Evolutionary conservation across 2,888 invertebrate genomes (phyloP).

Genomic region (Sarcophaga carnaria): DNA sequence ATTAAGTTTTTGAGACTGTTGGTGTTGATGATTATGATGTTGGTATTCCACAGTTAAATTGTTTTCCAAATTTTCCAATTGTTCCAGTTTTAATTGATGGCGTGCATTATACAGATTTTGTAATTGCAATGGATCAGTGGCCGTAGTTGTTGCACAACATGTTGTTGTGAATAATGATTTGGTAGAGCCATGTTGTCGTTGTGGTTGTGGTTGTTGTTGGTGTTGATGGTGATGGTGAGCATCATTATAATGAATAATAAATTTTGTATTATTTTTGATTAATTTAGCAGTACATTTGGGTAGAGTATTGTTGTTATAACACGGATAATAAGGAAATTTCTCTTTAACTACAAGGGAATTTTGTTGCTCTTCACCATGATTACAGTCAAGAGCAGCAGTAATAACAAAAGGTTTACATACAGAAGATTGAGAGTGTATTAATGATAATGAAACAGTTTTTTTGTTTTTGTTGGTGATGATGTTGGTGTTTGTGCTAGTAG

Average conservation of each 20-base stretch:
- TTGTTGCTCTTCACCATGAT: constrained; percentile 20
- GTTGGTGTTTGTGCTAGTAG: constrained; percentile 43
- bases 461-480: constrained; percentile 51
- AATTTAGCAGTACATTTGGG: constrained; percentile 65
- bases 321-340: constrained; percentile 49
- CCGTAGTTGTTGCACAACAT: constrained; percentile 53
- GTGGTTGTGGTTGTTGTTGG: constrained; percentile 65
- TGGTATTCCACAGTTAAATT: constrained; percentile 74
- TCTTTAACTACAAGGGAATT: constrained; percentile 49
- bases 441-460: constrained; percentile 16
- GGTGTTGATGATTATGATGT: too few relatives aligned
- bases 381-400: constrained; percentile 22
- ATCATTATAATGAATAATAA: constrained; percentile 79
- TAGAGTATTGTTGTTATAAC: constrained; percentile 57
- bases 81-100: constrained; percentile 80
- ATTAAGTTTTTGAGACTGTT: constrained; percentile 71
- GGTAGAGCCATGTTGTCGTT: constrained; percentile 69
- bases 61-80: constrained; percentile 80
- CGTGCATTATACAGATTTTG: constrained; percentile 78
- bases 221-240: constrained; percentile 72
- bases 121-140: constrained; percentile 74
- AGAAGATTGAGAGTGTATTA: constrained; percentile 26
- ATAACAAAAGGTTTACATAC: constrained; percentile 33
- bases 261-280: constrained; percentile 69
- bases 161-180: constrained; percentile 42